Conservation (phyloP, 2,888 invertebrate species). For the Amphipoea lucens region DNA sequence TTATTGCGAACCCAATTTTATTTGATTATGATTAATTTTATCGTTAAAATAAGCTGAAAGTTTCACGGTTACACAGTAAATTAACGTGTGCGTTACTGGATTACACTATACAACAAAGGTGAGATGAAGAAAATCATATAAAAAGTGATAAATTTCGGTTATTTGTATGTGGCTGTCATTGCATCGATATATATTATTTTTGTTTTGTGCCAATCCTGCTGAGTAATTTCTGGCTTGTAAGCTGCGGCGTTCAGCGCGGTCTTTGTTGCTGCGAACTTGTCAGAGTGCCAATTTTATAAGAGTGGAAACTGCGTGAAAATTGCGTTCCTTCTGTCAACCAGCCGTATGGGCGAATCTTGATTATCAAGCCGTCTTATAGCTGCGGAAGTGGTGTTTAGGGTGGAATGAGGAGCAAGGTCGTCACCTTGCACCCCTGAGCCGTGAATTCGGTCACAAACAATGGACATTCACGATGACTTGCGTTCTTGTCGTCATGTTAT, state of each 20-base stretch:
- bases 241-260: slow-evolving; percentile 36
- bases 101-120: slow-evolving; percentile 52
- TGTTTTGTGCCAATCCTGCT: slow-evolving; percentile 74
- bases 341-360: slow-evolving; percentile 42
- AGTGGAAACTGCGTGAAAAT: slow-evolving; percentile 41
- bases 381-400: slow-evolving; percentile 39
- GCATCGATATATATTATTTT: slow-evolving; percentile 69
- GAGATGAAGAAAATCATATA: slow-evolving; percentile 39
- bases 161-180: slow-evolving; percentile 56
- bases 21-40: slow-evolving; percentile 68
- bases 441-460: slow-evolving; percentile 37
- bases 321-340: slow-evolving; percentile 25
- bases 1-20: slow-evolving; percentile 60
- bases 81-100: slow-evolving; percentile 45
- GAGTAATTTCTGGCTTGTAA: slow-evolving; percentile 73
- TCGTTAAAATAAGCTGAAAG: slow-evolving; percentile 60
- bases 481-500: slow-evolving; percentile 22
- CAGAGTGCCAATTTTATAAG: slow-evolving; percentile 64
- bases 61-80: slow-evolving; percentile 46
- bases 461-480: slow-evolving; percentile 57
- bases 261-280: slow-evolving; percentile 62
- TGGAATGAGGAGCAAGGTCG: slow-evolving; percentile 34
- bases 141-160: slow-evolving; percentile 22
- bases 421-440: slow-evolving; percentile 40
- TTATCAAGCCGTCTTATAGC: slow-evolving; percentile 9